phyloP scores from a whole-genome alignment of 2,113 vertebrate species.

The Neolamprologus fasciatus region DNA sequence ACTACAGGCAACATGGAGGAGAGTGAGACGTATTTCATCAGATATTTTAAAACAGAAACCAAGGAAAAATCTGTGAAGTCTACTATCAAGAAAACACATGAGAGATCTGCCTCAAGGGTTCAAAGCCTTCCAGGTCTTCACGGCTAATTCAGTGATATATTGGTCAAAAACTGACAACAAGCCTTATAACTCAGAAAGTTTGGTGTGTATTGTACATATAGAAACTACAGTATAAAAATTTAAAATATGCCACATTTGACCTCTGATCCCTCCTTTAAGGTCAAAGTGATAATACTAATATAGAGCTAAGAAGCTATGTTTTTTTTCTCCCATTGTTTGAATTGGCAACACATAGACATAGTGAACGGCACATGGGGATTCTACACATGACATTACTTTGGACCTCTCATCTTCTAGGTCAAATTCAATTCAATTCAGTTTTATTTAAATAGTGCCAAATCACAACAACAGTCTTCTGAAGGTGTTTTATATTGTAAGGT shows the following conservation, averaged over 20 bases:
- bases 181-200: rapidly evolving
- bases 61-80: too few relatives aligned
- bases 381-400: background rate
- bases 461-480: rapidly evolving
- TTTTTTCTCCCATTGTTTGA: background rate
- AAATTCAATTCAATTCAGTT: background rate
- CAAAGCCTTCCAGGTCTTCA: background rate
- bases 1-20: background rate
- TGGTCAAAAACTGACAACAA: background rate
- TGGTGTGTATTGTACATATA: background rate
- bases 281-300: background rate
- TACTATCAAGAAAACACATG: background rate
- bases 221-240: background rate
- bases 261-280: background rate
- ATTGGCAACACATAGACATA: background rate
- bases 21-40: background rate
- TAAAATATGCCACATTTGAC: background rate
- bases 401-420: rapidly evolving
- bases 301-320: background rate
- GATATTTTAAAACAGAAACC: background rate
- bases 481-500: background rate
- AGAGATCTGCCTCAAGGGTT: background rate
- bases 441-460: background rate
- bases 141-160: rapidly evolving
- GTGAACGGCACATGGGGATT: background rate